Evolutionary conservation across 2,113 vertebrate genomes (phyloP).

Genomic region (Solea senegalensis): DNA sequence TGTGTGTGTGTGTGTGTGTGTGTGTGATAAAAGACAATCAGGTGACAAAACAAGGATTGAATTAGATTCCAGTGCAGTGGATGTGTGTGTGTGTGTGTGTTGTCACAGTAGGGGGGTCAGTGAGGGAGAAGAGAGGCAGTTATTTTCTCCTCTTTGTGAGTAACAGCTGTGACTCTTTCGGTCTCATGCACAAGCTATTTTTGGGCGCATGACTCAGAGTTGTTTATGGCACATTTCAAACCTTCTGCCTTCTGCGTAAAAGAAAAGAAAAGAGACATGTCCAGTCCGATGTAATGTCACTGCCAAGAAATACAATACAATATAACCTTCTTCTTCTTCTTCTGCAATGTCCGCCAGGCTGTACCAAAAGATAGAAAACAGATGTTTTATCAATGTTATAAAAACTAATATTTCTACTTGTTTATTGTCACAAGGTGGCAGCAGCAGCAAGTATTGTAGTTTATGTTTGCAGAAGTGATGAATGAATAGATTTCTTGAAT

Average conservation of each 20-base stretch:
- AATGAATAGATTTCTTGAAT: no score
- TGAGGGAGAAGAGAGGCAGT: background rate
- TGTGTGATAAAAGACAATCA: background rate
- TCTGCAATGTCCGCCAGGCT: no score
- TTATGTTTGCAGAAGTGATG: no score
- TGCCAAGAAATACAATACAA: background rate
- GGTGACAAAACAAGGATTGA: background rate
- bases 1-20: background rate
- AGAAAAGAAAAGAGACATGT: slow-evolving; percentile 21
- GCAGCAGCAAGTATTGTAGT: no score
- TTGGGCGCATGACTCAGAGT: slow-evolving; percentile 43
- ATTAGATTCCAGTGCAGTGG: slow-evolving; percentile 4
- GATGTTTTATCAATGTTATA: no score
- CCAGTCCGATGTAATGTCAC: slow-evolving; percentile 3
- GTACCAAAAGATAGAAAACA: no score
- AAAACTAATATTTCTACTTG: no score
- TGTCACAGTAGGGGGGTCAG: background rate
- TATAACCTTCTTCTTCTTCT: no score
- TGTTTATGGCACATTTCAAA: slow-evolving; percentile 43
- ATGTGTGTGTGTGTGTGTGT: background rate
- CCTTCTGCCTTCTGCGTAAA: slow-evolving; percentile 21
- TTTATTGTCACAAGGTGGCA: no score
- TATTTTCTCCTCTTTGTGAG: slow-evolving; percentile 19
- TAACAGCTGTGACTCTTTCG: slow-evolving; percentile 25
- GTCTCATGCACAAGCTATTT: slow-evolving; percentile 48